Evolutionary conservation across 2,797 vertebrate species (phyloP).

Genomic region (Hippopotamyrus pictus): DNA sequence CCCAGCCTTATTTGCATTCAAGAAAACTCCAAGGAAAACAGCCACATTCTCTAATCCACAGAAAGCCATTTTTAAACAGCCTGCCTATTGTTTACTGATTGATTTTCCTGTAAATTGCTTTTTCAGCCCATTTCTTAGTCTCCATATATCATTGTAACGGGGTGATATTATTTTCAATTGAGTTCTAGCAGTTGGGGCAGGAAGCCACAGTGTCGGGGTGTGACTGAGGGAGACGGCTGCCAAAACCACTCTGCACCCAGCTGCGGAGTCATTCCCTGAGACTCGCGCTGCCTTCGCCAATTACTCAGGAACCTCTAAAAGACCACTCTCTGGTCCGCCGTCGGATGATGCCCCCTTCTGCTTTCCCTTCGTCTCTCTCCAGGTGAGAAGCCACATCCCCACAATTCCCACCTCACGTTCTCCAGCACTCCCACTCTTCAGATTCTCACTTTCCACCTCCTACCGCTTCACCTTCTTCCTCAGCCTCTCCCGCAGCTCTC

Average conservation of each 20-base stretch:
- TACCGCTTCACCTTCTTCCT: neutral
- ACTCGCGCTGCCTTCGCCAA: neutral
- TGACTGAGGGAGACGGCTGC: neutral
- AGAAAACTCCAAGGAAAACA: neutral
- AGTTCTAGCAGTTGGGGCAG: neutral
- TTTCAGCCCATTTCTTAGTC: constrained; percentile 19
- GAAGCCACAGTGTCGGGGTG: neutral
- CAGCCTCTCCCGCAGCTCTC: neutral
- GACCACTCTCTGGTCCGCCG: neutral
- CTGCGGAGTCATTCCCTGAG: neutral
- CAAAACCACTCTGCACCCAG: neutral
- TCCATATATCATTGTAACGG: constrained; percentile 18
- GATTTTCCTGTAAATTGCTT: constrained; percentile 25
- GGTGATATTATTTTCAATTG: constrained; percentile 12
- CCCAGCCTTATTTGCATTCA: neutral
- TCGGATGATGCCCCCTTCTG: neutral
- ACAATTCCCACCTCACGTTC: neutral
- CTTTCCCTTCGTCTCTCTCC: neutral
- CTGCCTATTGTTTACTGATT: constrained; percentile 3
- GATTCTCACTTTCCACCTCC: neutral
- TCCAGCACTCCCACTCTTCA: neutral
- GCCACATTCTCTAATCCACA: neutral
- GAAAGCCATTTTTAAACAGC: neutral
- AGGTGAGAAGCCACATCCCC: neutral
- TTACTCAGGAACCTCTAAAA: neutral